Evolutionary conservation across 1,140 invertebrate species (phyloP), one percentile per base, ranked within the genome.

Genomic region (Homarus americanus): DNA sequence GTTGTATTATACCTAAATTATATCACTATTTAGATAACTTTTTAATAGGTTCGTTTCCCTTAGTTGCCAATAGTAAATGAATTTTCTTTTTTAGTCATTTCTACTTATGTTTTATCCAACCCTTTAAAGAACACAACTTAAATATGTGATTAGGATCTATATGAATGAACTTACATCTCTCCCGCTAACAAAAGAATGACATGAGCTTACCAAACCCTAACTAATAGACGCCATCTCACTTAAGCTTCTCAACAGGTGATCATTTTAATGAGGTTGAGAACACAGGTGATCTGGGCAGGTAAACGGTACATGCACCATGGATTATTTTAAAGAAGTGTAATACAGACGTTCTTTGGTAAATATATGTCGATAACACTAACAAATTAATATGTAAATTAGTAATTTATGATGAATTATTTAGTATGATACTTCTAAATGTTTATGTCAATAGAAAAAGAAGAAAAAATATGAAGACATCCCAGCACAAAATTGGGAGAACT

Each of bases 401-500:
- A 58, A 58, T 58, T 58, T 58, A n/a, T n/a, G n/a, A n/a, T n/a
- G n/a, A n/a, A n/a, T n/a, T 49, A 49, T 49, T 49, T 15, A 49
- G 5, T 32, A 69, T 69, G 17, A 69, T 69, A 34, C 4, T 69
- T 69, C n/a, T 69, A 69, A 69, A 69, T 69, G n/a, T 32, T 28
- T 32, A 10, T 69, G 63, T 28, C 63, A 69, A 7, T 69, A 7
- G 12, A 49, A 49, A 15, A 49, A 49, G 12, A 49, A 49, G 28
- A 69, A 69, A 69, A 9, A 28, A 69, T 32, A 32, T 69, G 32
- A 69, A 69, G 63, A 12, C 32, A 24, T 34, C 63, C 63, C n/a
- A 69, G n/a, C 32, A n/a, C 63, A 69, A 32, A 69, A 69, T 32
- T 69, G 63, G n/a, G 63, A 69, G 63, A 69, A 24, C 28, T 69